Base-by-base conservation (phyloP, 2,113 vertebrate species). In the Megaleporinus macrocephalus region DNA sequence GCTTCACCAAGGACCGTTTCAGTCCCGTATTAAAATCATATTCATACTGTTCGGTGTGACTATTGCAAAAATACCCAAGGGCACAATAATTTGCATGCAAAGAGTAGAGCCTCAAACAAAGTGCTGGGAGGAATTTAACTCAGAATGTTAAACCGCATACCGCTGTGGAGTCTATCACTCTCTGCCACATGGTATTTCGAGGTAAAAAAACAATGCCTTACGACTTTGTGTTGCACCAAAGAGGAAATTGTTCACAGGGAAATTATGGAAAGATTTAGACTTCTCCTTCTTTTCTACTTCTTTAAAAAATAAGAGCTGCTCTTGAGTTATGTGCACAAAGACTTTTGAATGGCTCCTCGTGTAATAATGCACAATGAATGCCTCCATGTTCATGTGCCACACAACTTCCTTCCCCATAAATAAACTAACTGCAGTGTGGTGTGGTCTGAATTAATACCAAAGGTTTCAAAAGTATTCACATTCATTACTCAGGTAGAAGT, bases 21-120 rank as follows among this genome's bases (percentile, higher is more conserved):
- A 80, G 57, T 62, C 55, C 14, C 29, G 41, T 47, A 62, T 26
- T 62, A 73, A 62, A 70, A 73, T 49, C 26, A 78, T 62, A 70
- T 22, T 59, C 51, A 61, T 79, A 53, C n/a, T 20, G 53, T 47
- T 71, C 33, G 44, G 26, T 49, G 26, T 29, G 18, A 29, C 33
- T 61, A 11, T 61, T 62, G 49, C 24, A 30, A 22, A 73, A 49
- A 49, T 49, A 33, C 41, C 65, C 55, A 73, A 73, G 24, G 41
- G 53, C n/a, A 36, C 53, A 59, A 18, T 61, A 59, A 30, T 55
- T 30, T 75, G 12, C 73, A 59, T 33, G 20, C 49, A 75, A 59
- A 30, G 12, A 70, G 41, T 36, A 44, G 33, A 75, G 22, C 51
- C 20, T 33, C 29, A 57, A 59, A 57, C 53, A 75, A 59, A 75